Evolutionary conservation across 2,113 vertebrate species (phyloP).

Genomic region (Taxidea taxus): DNA sequence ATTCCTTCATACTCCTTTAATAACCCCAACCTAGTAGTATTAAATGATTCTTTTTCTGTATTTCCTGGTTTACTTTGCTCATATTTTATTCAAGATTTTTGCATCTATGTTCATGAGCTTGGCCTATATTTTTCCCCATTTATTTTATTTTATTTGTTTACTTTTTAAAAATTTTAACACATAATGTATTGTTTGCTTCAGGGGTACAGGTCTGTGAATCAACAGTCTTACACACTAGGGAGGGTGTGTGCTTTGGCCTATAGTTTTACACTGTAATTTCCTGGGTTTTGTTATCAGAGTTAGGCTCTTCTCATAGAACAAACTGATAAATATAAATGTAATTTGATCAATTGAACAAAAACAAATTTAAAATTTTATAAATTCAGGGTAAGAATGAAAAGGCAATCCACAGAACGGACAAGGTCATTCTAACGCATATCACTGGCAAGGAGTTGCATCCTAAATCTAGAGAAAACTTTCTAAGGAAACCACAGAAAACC

Average conservation of each 20-base stretch:
- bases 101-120: not conserved
- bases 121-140: not conserved
- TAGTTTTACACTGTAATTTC: not conserved
- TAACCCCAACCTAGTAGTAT: not conserved
- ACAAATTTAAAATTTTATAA: not conserved
- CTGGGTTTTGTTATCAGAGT: not conserved
- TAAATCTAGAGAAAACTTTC: not conserved
- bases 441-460: not conserved
- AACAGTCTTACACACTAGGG: too few species aligned
- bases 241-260: not conserved
- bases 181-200: too few species aligned
- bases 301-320: not conserved
- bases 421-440: not conserved
- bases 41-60: not conserved
- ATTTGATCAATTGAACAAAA: not conserved
- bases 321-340: not conserved
- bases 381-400: not conserved
- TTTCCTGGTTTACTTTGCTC: not conserved
- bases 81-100: not conserved
- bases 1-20: not conserved
- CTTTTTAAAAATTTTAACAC: too few species aligned
- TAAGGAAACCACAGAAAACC: not conserved
- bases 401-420: not conserved
- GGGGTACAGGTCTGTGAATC: too few species aligned
- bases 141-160: too few species aligned